Evolutionary conservation across 2,888 invertebrate genomes (phyloP).

Genomic region (Cephus pulcher): DNA sequence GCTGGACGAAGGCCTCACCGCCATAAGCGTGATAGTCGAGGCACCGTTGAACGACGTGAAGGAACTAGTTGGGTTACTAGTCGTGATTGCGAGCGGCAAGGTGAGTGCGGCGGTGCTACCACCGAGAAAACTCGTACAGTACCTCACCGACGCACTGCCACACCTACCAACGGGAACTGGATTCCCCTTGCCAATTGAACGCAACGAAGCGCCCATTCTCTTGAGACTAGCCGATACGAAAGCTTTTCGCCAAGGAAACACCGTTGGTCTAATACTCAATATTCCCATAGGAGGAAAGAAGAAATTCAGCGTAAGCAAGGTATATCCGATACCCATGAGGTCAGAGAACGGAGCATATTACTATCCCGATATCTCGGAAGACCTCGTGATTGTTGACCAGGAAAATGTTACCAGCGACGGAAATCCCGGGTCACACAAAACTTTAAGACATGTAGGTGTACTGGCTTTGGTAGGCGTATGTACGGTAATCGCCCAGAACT

Average conservation of each 20-base stretch:
- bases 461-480: conserved; percentile 13
- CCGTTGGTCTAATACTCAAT: not conserved
- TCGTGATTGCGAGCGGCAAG: not conserved
- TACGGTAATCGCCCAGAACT: conserved; percentile 9
- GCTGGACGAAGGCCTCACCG: conserved; percentile 1
- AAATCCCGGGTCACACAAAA: not conserved
- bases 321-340: not conserved
- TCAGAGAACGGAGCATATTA: not conserved
- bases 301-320: not conserved
- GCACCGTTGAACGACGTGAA: not conserved
- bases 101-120: not conserved
- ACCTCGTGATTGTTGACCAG: conserved; percentile 1
- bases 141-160: not conserved
- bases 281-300: not conserved
- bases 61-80: not conserved
- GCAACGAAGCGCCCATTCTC: not conserved
- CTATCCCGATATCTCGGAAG: conserved; percentile 5
- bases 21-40: conserved; percentile 10
- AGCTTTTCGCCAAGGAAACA: not conserved
- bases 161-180: not conserved
- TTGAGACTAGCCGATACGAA: not conserved
- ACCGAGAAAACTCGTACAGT: not conserved
- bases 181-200: not conserved
- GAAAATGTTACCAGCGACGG: not conserved
- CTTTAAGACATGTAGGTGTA: not conserved